Evolutionary conservation across 92 coral and sea anemone genomes (phyloP).

Genomic region (Blastomussa wellsi): DNA sequence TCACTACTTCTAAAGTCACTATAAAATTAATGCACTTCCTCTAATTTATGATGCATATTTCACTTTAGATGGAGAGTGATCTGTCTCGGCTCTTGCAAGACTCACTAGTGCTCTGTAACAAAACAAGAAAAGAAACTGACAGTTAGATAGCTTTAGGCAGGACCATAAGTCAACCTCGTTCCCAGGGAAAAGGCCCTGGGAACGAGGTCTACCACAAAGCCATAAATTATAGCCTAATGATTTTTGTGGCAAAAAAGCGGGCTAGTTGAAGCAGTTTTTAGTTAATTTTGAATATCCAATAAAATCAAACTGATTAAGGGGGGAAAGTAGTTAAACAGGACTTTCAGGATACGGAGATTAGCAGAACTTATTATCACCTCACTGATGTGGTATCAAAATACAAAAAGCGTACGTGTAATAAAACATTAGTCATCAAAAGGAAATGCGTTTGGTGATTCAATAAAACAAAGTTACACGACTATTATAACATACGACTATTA

Average conservation of each 20-base stretch:
- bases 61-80: constrained; percentile 19
- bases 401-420: not conserved
- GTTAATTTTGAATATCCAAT: not conserved
- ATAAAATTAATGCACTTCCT: not conserved
- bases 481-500: no score
- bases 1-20: not conserved
- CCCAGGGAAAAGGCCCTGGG: no score
- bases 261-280: no score
- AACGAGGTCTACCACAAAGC: no score
- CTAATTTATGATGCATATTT: not conserved
- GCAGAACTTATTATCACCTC: not conserved
- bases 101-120: constrained; percentile 4
- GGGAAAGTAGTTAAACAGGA: not conserved
- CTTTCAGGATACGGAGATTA: not conserved
- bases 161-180: no score
- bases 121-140: not conserved
- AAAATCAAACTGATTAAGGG: not conserved
- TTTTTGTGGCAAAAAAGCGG: no score
- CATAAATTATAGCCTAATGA: no score
- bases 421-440: not conserved
- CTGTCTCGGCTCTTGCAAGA: constrained; percentile 15
- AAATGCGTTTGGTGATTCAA: no score
- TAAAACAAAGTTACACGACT: no score
- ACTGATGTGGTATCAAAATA: not conserved
- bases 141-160: not conserved